Conservation (phyloP, 2,888 invertebrate genomes). For the Chymomyza procnemis region DNA sequence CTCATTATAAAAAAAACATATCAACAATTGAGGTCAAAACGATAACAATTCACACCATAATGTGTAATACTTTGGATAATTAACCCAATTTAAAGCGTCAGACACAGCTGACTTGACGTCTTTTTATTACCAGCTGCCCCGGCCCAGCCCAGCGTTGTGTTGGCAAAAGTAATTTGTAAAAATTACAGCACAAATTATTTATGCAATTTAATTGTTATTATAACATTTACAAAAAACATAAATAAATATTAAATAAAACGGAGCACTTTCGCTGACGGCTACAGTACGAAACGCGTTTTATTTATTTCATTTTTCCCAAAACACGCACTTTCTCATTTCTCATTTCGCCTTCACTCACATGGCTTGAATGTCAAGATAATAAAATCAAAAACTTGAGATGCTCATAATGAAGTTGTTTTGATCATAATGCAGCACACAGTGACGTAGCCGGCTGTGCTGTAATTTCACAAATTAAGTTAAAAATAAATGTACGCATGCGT, state of each 20-base stretch:
- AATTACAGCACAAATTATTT: conserved; percentile 49
- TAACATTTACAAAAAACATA: conserved; percentile 28
- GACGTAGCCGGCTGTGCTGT: conserved; percentile 39
- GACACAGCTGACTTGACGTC: conserved; percentile 17
- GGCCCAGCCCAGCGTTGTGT: conserved; percentile 26
- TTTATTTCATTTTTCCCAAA: conserved; percentile 26
- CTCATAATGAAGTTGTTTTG: neutral
- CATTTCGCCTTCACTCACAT: neutral
- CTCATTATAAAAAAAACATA: conserved; percentile 22
- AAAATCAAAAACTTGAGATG: conserved; percentile 19
- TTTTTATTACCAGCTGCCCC: conserved; percentile 15
- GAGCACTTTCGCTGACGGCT: conserved; percentile 3
- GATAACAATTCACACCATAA: conserved; percentile 60
- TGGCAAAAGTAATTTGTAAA: conserved; percentile 49
- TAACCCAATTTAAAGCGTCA: conserved; percentile 46
- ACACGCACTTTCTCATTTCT: conserved; percentile 37
- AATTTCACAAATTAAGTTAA: conserved; percentile 59
- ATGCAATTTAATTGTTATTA: conserved; percentile 53
- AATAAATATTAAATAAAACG: conserved; percentile 14
- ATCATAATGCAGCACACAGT: neutral
- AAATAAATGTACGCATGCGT: conserved; percentile 62
- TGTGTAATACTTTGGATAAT: conserved; percentile 46
- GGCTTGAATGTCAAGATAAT: neutral
- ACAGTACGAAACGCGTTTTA: conserved; percentile 2
- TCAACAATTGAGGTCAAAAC: conserved; percentile 10